Percentiles rank a stretch among this genome's conserved stretches.
Conservation (phyloP, 1,140 invertebrate species). For the Drosophila nigrodunni region DNA sequence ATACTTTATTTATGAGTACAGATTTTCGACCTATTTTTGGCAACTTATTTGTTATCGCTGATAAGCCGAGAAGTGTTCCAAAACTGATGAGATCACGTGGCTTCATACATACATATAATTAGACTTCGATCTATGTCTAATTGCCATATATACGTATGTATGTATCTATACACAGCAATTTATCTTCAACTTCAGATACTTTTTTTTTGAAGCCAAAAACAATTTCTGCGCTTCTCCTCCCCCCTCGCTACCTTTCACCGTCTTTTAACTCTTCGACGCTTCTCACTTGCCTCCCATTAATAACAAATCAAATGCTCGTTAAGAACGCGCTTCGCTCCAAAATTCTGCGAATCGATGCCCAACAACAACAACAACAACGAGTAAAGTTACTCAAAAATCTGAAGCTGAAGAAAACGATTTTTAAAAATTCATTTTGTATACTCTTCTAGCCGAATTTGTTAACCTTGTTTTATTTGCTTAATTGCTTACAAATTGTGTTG, state of each 20-base stretch:
- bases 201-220: neutral
- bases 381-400: conserved; percentile 5
- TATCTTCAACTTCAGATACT: neutral
- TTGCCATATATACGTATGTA: conserved; percentile 22
- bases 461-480: conserved; percentile 5
- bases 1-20: conserved; percentile 34
- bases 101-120: too few relatives aligned
- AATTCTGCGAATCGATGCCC: conserved; percentile 51
- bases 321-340: conserved; percentile 40
- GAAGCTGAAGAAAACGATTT: conserved; percentile 6
- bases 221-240: neutral
- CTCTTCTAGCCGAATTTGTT: conserved; percentile 10
- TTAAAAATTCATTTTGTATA: conserved; percentile 22
- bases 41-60: conserved; percentile 13
- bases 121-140: conserved; percentile 37
- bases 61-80: conserved; percentile 12
- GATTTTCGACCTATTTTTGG: conserved; percentile 45
- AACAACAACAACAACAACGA: conserved; percentile 1
- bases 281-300: conserved; percentile 59
- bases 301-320: conserved; percentile 74
- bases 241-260: too few relatives aligned
- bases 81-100: conserved; percentile 35
- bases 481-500: conserved; percentile 10
- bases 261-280: conserved; percentile 24
- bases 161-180: neutral